Conservation (phyloP, 2,888 invertebrate genomes). For the Serripes groenlandicus region DNA sequence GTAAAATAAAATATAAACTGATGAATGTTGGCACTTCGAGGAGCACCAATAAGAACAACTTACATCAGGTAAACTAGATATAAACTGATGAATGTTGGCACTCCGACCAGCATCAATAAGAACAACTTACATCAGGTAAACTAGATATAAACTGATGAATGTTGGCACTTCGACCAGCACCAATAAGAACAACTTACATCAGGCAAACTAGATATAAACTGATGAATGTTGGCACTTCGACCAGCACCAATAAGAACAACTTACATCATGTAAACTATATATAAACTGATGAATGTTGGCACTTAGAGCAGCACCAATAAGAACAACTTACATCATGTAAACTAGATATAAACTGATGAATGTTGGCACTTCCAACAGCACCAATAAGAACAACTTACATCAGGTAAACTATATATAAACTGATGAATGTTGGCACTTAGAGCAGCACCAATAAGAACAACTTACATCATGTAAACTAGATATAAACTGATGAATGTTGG, state of each 20-base stretch:
- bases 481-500: too few relatives aligned
- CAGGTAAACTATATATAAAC: too few relatives aligned
- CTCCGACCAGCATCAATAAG: conserved; percentile 90
- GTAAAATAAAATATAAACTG: conserved; percentile 92
- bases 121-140: conserved; percentile 88
- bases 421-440: too few relatives aligned
- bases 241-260: conserved; percentile 90
- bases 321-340: too few relatives aligned
- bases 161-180: conserved; percentile 91
- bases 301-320: too few relatives aligned
- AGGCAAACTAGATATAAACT: conserved; percentile 92
- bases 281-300: too few relatives aligned
- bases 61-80: conserved; percentile 90
- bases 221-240: conserved; percentile 95
- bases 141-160: conserved; percentile 94
- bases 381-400: too few relatives aligned
- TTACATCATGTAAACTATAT: too few relatives aligned
- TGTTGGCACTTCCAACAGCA: too few relatives aligned
- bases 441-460: too few relatives aligned
- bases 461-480: too few relatives aligned
- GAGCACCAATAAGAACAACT: conserved; percentile 86
- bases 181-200: conserved; percentile 88
- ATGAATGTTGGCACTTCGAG: conserved; percentile 93
- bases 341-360: too few relatives aligned
- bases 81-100: conserved; percentile 95